phyloP scores from a whole-genome alignment of 2,797 vertebrate genomes.

The Manis javanica region DNA sequence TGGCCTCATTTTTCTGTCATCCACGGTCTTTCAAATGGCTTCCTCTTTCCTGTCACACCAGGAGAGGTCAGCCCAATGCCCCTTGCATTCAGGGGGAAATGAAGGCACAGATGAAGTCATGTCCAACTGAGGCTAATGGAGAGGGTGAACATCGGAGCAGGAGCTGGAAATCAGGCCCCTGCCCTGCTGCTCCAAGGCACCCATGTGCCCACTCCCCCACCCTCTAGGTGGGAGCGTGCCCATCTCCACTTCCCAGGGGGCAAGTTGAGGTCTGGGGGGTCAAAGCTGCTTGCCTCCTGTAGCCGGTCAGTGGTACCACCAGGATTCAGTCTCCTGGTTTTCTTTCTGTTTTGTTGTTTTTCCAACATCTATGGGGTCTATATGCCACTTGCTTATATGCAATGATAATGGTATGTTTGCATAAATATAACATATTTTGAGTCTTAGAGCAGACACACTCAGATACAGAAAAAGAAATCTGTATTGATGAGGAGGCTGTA shows the following conservation, averaged over 20 bases:
- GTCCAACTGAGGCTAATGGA: background rate
- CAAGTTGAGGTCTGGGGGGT: background rate
- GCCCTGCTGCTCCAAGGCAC: background rate
- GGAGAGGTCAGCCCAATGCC: background rate
- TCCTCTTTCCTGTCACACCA: background rate
- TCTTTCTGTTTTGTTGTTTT: background rate
- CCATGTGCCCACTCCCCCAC: fast-evolving
- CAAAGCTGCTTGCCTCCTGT: background rate
- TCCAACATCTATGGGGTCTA: background rate
- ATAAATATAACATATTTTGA: background rate
- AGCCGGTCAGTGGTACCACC: background rate
- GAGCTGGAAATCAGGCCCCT: background rate
- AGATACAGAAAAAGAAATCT: background rate
- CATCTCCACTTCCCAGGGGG: background rate
- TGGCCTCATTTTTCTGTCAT: background rate
- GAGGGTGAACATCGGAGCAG: background rate
- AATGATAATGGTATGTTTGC: background rate
- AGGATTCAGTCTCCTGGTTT: background rate
- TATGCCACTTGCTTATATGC: background rate
- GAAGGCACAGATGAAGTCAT: background rate
- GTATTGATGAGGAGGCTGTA: background rate
- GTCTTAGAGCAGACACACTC: background rate
- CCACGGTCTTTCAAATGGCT: background rate
- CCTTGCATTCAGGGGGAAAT: background rate
- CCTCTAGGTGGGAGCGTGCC: fast-evolving